Base-by-base conservation (phyloP, 2,113 vertebrate species). In the Carollia perspicillata region DNA sequence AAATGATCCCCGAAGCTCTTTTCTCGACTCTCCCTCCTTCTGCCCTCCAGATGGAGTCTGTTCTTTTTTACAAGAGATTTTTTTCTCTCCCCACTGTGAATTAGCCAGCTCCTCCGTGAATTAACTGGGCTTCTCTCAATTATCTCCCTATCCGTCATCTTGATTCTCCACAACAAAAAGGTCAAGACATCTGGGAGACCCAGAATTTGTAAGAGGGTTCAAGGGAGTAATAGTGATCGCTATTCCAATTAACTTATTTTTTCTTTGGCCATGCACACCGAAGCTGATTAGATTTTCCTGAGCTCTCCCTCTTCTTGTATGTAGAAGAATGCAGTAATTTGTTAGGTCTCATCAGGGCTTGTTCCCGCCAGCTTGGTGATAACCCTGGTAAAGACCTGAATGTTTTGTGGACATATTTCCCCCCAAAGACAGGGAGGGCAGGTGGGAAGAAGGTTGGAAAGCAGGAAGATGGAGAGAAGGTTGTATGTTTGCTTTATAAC, bases 401-500 rank as follows among this genome's bases (percentile, higher is more conserved):
- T 35, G 13, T 7, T 92, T 40, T 22, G 5, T 74, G 55, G 63
- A 85, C n/a, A 2, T 30, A 6, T 2, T 18, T 14, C 23, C 69
- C 22, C 75, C 8, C 0, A n/a, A 35, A 37, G 35, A 22, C 6
- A 17, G 68, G 14, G 68, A 47, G 68, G 91, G 80, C 66, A 81
- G 90, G 5, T 49, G 37, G 97, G 80, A 97, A 65, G 80, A 78
- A 5, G 74, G 92, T 85, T 92, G 51, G 75, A 47, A 84, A 95
- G 33, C 10, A 55, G 84, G 35, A 89, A 68, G 85, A 79, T 83
- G 60, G 97, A 93, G 94, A 83, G 85, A 93, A 77, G 78, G 68
- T 26, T 78, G 71, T 97, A 96, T 98, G 98, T 98, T 99, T 98
- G 98, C 98, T 98, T 98, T 98, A 97, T 87, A 98, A 96, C 97